Conservation (phyloP, 2,888 invertebrate species). For the Ferrisia virgata region DNA sequence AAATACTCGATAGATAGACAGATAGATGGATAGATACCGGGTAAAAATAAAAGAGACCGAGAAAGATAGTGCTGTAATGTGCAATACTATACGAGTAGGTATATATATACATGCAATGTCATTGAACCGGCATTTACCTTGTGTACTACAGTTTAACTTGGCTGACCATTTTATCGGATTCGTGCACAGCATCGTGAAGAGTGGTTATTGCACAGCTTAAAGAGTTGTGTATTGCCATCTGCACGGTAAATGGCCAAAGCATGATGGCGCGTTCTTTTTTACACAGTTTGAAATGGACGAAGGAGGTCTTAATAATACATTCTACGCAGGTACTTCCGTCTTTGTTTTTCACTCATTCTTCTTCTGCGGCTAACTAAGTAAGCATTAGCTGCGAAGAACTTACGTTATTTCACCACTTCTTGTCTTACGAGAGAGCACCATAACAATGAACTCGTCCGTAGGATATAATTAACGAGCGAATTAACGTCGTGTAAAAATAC, state of each 20-base stretch:
- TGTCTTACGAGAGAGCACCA: not conserved
- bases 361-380: no score
- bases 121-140: constrained; percentile 18
- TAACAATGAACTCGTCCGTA: not conserved
- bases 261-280: not conserved
- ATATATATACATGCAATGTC: constrained; percentile 12
- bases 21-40: not conserved
- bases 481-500: not conserved
- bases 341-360: not conserved
- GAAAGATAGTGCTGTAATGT: not conserved
- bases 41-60: not conserved
- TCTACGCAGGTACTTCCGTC: constrained; percentile 21
- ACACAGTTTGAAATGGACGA: not conserved
- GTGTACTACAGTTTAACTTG: constrained; percentile 16
- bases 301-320: constrained; percentile 30
- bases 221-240: not conserved
- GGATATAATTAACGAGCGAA: not conserved
- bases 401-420: not conserved
- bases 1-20: not conserved
- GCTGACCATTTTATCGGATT: constrained; percentile 28
- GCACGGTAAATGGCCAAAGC: not conserved
- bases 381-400: not conserved
- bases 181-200: not conserved
- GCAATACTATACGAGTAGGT: not conserved
- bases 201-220: not conserved